These are phyloP conservation scores for Oscheius onirici DNA, from an alignment of 2,888 invertebrate species.

Conservation along the genomic window DNA sequence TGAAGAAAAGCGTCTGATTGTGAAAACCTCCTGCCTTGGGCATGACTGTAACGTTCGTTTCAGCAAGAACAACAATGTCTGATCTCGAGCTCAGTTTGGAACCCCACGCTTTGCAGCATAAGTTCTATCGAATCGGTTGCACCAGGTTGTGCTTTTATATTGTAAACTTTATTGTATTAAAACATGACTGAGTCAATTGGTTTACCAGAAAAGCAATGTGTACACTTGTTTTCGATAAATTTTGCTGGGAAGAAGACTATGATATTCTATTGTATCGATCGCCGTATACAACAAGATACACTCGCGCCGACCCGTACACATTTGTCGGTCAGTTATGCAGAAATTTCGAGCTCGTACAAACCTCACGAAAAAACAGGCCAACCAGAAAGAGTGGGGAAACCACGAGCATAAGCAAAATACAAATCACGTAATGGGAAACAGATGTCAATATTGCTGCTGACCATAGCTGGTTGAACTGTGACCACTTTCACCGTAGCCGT, in stretches of 20 bases:
- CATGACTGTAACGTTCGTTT: no score
- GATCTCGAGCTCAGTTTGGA: no score
- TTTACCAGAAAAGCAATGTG: no score
- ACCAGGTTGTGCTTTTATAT: no score
- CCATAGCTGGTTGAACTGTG: neutral
- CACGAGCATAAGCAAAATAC: neutral
- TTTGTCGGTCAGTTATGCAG: slow-evolving; percentile 3
- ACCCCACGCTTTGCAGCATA: no score
- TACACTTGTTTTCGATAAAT: no score
- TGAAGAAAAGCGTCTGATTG: no score
- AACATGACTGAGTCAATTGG: no score
- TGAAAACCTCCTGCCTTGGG: no score
- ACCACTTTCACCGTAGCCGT: neutral
- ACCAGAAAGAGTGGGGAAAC: neutral
- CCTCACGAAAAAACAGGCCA: slow-evolving; percentile 2
- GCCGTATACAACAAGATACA: slow-evolving; percentile 23
- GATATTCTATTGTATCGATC: slow-evolving; percentile 16
- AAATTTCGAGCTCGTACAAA: neutral
- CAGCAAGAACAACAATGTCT: no score
- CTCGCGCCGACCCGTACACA: slow-evolving; percentile 15
- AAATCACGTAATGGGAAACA: neutral
- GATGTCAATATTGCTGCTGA: neutral
- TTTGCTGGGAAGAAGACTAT: neutral
- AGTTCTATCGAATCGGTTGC: no score
- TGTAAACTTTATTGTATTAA: no score